Evolutionary conservation across 2,888 invertebrate species (phyloP).

Genomic region (Melangyna quadrimaculata): DNA sequence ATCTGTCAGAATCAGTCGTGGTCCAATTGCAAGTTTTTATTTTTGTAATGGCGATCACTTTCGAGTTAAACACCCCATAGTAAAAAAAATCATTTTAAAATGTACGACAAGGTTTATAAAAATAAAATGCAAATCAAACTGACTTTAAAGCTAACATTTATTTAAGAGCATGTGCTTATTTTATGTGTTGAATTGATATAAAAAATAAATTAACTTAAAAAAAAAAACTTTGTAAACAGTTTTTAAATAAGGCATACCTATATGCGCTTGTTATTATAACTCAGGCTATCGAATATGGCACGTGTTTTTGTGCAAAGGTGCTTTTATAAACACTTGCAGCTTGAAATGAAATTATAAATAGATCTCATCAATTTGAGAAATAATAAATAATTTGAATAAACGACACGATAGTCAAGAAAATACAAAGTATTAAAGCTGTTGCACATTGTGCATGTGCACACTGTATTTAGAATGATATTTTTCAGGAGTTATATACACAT

Average conservation of each 20-base stretch:
- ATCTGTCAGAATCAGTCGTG: no score
- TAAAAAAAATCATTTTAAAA: no score
- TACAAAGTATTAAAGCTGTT: neutral
- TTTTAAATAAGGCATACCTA: neutral
- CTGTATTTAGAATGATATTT: neutral
- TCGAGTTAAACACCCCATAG: no score
- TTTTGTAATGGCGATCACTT: no score
- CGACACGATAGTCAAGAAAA: neutral
- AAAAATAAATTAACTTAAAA: neutral
- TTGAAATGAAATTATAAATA: neutral
- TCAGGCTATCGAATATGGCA: neutral
- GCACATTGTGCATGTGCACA: neutral
- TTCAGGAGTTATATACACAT: neutral
- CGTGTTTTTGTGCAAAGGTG: neutral
- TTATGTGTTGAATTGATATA: neutral
- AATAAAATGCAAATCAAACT: no score
- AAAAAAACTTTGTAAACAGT: neutral
- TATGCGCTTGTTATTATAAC: constrained; percentile 2
- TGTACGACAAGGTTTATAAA: no score
- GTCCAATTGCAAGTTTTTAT: no score
- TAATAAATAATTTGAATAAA: neutral
- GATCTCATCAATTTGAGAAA: neutral
- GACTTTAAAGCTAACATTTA: no score
- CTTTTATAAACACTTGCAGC: neutral
- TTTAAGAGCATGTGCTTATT: no score